Percentiles rank a stretch among this genome's conserved stretches.
phyloP scores from a whole-genome alignment of 2,113 vertebrate species.

The Corapipo altera region DNA sequence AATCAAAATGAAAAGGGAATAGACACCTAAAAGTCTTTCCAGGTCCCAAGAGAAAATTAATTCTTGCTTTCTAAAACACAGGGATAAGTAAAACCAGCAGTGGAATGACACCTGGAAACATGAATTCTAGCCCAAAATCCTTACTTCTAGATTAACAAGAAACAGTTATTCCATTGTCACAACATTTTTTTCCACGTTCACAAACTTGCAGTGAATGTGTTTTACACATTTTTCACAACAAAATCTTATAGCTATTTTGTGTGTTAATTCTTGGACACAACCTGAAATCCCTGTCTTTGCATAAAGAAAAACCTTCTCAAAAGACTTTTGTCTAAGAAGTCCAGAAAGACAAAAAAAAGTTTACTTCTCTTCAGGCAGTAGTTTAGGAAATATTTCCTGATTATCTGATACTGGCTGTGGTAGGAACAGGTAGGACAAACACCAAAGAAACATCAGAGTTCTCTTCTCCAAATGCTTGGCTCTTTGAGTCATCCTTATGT shows the following conservation, averaged over 20 bases:
- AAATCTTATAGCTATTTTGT: neutral
- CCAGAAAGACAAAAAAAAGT: neutral
- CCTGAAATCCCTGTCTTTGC: neutral
- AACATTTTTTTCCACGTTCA: neutral
- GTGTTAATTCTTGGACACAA: neutral
- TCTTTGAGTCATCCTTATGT: neutral
- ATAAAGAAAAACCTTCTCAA: neutral
- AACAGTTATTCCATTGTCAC: neutral
- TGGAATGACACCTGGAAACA: neutral
- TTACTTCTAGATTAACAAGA: neutral
- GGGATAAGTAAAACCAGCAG: neutral
- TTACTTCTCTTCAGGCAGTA: neutral
- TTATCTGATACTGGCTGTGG: neutral
- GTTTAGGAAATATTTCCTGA: neutral
- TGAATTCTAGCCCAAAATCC: neutral
- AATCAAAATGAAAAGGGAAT: neutral
- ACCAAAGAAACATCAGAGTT: neutral
- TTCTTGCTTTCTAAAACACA: neutral
- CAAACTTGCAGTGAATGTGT: neutral
- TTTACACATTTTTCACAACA: neutral
- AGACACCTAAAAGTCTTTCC: neutral
- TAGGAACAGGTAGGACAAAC: neutral
- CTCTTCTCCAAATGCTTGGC: neutral
- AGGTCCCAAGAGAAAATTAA: neutral
- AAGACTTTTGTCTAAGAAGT: neutral